Percentiles rank a stretch among this genome's conserved stretches.
Evolutionary conservation across 2,797 vertebrate species (phyloP).

Genomic region (Erithacus rubecula): DNA sequence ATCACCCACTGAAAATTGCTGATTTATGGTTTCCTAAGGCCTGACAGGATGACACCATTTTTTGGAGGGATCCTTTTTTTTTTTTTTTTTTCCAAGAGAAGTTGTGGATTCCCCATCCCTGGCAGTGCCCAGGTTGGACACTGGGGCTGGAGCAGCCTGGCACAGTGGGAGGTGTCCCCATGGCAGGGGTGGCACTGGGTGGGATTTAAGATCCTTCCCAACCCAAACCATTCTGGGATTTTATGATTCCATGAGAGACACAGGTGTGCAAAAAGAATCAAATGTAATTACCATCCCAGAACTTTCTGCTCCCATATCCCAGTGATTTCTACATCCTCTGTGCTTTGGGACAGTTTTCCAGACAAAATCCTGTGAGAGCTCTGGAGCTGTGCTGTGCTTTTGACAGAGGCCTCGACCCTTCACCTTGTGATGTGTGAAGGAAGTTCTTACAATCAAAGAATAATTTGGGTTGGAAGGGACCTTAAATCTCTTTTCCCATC

Average conservation of each 20-base stretch:
- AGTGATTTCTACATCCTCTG: rapidly evolving
- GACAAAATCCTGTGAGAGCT: neutral
- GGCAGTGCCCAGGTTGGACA: rapidly evolving
- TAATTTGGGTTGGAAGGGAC: neutral
- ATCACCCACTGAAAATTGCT: neutral
- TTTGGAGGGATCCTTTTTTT: neutral
- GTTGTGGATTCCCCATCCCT: neutral
- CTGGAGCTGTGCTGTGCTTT: neutral
- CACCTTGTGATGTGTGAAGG: rapidly evolving
- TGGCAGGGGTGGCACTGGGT: neutral
- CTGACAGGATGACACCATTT: rapidly evolving
- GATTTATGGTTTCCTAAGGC: neutral
- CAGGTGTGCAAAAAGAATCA: neutral
- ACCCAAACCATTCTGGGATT: too few relatives aligned
- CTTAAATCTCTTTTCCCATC: neutral
- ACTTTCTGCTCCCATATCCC: neutral
- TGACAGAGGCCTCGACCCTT: neutral
- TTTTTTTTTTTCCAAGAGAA: neutral
- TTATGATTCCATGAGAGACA: neutral
- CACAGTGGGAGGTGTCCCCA: neutral
- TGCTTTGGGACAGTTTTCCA: neutral
- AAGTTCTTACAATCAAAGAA: neutral
- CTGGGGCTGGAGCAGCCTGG: neutral
- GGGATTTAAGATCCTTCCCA: rapidly evolving
- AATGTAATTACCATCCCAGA: neutral